Percentiles rank a stretch among this genome's conserved stretches.
Evolutionary conservation across 2,113 vertebrate genomes (phyloP).

Genomic region (Percina caprodes): DNA sequence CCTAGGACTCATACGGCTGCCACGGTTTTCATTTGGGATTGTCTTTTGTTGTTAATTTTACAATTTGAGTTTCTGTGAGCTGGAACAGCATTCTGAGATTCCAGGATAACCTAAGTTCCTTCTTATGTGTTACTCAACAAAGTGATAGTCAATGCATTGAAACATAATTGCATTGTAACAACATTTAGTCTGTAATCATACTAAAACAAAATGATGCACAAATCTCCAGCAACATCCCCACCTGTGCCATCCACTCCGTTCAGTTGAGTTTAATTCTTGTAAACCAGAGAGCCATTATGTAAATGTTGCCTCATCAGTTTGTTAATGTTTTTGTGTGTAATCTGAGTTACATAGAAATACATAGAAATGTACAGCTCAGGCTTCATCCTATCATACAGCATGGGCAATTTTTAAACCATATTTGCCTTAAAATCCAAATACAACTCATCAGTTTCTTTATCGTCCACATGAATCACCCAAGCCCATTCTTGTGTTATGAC

Average conservation of each 20-base stretch:
- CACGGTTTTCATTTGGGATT: constrained; percentile 50
- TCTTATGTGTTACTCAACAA: constrained; percentile 32
- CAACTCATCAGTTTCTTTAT: constrained; percentile 56
- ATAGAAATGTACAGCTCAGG: constrained; percentile 22
- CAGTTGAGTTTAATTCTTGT: constrained; percentile 53
- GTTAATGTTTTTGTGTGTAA: constrained; percentile 57
- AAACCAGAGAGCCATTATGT: constrained; percentile 62
- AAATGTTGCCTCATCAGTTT: constrained; percentile 68
- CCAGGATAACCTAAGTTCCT: constrained; percentile 11
- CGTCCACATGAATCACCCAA: constrained; percentile 64
- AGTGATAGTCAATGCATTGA: constrained; percentile 23
- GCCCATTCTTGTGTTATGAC: constrained; percentile 55
- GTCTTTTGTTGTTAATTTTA: constrained; percentile 51
- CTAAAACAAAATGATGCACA: constrained; percentile 40
- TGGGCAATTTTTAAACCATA: constrained; percentile 30
- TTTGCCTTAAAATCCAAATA: constrained; percentile 51
- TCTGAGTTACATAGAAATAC: constrained; percentile 36
- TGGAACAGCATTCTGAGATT: constrained; percentile 14
- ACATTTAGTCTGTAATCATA: constrained; percentile 59
- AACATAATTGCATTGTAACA: constrained; percentile 41
- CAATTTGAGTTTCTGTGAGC: constrained; percentile 51
- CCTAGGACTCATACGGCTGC: constrained; percentile 57
- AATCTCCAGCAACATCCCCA: constrained; percentile 51
- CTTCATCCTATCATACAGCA: constrained; percentile 18
- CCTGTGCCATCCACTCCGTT: constrained; percentile 59